Base-by-base conservation (phyloP, 2,113 vertebrate species). In the Zosterops hypoxanthus region DNA sequence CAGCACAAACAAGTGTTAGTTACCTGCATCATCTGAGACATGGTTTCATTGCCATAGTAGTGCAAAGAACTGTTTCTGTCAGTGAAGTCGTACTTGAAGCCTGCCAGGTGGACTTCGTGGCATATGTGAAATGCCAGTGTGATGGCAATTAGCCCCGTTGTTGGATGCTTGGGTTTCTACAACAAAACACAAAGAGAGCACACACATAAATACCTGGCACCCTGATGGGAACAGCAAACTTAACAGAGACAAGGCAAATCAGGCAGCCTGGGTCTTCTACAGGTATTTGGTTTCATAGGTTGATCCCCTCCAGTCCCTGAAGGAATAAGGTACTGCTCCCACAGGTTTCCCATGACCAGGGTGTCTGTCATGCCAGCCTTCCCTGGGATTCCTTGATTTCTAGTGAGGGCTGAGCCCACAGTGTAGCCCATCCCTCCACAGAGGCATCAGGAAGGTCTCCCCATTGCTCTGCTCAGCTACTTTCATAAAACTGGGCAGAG, bases 1-100 rank as follows among this genome's bases (percentile, higher is more conserved):
- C 60, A 81, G 25, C 64, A 57, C 25, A 84, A 79, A 26, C 33
- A 42, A 60, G 26, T 21, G 16, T 28, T n/a, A 41, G 18, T 97
- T 98, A 98, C 98, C 98, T 98, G 94, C 53, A 85, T 98, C 98
- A 98, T 98, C 92, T 97, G 84, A 93, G 98, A 97, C 98, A 98
- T 98, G 16, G 98, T 98, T 11, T 98, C 97, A 8, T 98, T 98
- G 50, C 98, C 98, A 5, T 98, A 98, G 93, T 98, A 98, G 90
- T 98, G 98, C 95, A 98, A 97, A 86, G 97, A 97, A 75, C 98
- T 96, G 42, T 97, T 97, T 81, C 95, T 94, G 84, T 98, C 97
- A 55, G 94, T 78, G 82, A 98, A 97, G 86, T 98, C 98, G 0
- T 98, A 98, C 91, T 97, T 98, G 90, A 98, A 98, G 57, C 98